A percentile compares a stretch with the other conserved stretches of the same genome.
Evolutionary conservation across 2,888 invertebrate genomes (phyloP).

Genomic region (Macrophya annulata): DNA sequence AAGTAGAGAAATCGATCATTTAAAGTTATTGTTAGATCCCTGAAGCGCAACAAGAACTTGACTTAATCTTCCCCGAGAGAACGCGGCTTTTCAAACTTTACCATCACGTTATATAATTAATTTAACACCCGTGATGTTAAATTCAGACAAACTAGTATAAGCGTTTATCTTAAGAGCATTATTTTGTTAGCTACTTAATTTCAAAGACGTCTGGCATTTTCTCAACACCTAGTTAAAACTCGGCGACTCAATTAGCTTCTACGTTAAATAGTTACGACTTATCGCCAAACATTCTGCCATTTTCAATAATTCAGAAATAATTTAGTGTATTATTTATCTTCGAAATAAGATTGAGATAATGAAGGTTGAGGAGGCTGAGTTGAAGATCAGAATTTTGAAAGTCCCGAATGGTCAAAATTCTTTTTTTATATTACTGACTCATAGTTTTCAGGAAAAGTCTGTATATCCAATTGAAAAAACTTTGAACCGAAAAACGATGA

Average conservation of each 20-base stretch:
- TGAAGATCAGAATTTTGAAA: no score
- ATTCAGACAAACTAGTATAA: conserved; percentile 37
- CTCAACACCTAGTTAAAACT: conserved; percentile 26
- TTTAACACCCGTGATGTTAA: conserved; percentile 9
- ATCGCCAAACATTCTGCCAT: not conserved
- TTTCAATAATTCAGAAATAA: not conserved
- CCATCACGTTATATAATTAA: conserved; percentile 36
- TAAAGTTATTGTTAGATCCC: conserved; percentile 11
- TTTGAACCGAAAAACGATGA: no score
- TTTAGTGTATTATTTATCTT: not conserved
- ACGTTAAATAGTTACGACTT: conserved; percentile 1
- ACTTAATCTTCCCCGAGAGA: not conserved
- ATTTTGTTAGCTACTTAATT: conserved; percentile 43
- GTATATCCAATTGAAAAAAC: no score
- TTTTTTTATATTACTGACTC: no score
- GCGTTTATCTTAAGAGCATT: conserved; percentile 44
- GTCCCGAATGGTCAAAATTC: no score
- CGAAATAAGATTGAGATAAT: no score
- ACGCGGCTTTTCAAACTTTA: conserved; percentile 33
- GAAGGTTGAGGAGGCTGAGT: no score
- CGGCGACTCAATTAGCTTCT: conserved; percentile 32
- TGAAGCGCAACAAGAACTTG: not conserved
- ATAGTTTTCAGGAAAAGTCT: no score
- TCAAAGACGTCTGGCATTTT: not conserved
- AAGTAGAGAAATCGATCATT: conserved; percentile 16